These are phyloP conservation scores for Anguilla marmorata DNA, from an alignment of 2,797 vertebrate species.

Conservation along the genomic window DNA sequence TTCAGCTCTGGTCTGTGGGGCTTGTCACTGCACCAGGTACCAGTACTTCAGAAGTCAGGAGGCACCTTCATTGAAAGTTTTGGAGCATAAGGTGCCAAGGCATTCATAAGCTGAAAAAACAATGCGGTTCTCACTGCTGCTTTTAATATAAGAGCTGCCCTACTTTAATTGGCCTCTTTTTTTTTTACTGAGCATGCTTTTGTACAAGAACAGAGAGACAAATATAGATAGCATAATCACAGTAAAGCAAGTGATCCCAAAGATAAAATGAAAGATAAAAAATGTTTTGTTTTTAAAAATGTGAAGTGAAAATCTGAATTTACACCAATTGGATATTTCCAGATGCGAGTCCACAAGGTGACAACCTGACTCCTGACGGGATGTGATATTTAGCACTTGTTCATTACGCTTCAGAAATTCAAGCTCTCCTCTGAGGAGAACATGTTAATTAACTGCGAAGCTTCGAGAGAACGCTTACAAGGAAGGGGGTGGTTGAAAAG, in stretches of 20 bases:
- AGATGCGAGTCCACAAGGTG: conserved; percentile 40
- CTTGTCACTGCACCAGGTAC: not conserved
- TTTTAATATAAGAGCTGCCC: conserved; percentile 67
- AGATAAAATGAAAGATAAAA: conserved; percentile 47
- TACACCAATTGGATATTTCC: conserved; percentile 53
- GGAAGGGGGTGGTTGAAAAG: no score
- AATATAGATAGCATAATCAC: conserved; percentile 64
- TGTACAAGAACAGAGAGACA: conserved; percentile 59
- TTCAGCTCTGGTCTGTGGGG: not conserved
- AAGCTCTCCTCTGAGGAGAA: conserved; percentile 44
- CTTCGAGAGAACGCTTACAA: not conserved
- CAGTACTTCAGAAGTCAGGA: not conserved
- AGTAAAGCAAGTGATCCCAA: conserved; percentile 60
- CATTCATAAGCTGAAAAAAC: conserved; percentile 51
- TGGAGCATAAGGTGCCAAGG: not conserved
- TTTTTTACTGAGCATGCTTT: conserved; percentile 29
- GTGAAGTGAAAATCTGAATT: conserved; percentile 48
- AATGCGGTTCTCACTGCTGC: conserved; percentile 43
- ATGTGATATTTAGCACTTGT: conserved; percentile 56
- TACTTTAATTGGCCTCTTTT: conserved; percentile 63
- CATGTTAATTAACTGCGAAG: conserved; percentile 51
- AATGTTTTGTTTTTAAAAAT: not conserved
- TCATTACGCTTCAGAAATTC: conserved; percentile 48
- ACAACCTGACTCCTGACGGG: conserved; percentile 51
- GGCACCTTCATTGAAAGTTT: not conserved